A percentile compares a stretch with the other conserved stretches of the same genome.
Conservation (phyloP, 2,888 invertebrate species). For the Apamea crenata region DNA sequence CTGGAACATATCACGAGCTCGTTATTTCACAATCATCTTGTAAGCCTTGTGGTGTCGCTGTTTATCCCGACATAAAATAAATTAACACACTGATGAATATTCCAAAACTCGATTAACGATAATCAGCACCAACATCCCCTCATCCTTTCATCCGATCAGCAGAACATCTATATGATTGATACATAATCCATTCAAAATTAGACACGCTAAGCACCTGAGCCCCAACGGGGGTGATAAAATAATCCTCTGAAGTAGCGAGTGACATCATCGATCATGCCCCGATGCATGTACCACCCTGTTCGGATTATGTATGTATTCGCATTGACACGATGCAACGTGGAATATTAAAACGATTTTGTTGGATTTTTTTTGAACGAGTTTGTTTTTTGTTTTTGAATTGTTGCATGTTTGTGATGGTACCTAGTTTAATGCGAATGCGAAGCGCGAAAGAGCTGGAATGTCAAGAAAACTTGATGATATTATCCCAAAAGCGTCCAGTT, state of each 20-base stretch:
- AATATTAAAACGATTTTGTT: conserved; percentile 8
- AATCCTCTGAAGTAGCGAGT: conserved; percentile 51
- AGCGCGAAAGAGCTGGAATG: too few species aligned
- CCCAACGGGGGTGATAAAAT: conserved; percentile 59
- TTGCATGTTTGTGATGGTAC: not conserved
- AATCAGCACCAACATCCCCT: conserved; percentile 15
- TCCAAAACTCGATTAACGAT: conserved; percentile 7
- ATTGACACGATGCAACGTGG: conserved; percentile 34
- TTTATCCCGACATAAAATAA: conserved; percentile 3
- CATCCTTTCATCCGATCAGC: conserved; percentile 43
- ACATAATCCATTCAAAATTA: conserved; percentile 66
- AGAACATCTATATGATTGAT: conserved; percentile 50
- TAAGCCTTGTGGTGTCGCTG: not conserved
- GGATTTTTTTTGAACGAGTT: not conserved
- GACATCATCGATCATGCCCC: conserved; percentile 61
- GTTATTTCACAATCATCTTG: not conserved
- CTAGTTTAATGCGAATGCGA: too few species aligned
- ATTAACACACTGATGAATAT: conserved; percentile 26
- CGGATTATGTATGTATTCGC: conserved; percentile 56
- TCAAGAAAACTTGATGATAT: too few species aligned
- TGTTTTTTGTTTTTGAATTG: conserved; percentile 1
- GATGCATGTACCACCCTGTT: conserved; percentile 42
- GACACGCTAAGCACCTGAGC: conserved; percentile 60
- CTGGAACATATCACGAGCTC: not conserved
- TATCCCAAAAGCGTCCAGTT: too few species aligned